phyloP scores from a whole-genome alignment of 30 jellyfish, hydroid and myxozoan species.

The Phacellophora camtschatica region DNA sequence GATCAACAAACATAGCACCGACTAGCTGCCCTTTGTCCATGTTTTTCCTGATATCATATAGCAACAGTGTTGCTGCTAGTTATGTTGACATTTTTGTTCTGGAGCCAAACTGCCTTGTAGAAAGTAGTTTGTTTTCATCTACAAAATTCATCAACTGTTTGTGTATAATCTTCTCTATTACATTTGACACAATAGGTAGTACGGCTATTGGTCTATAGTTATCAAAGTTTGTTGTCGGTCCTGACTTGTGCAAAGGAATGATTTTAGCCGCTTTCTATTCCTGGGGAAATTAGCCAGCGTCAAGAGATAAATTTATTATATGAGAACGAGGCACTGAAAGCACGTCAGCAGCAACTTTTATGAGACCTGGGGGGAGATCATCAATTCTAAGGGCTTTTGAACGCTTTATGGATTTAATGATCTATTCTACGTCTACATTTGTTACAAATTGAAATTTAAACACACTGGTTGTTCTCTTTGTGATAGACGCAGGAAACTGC shows the following conservation, averaged over 20 bases:
- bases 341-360: constrained; percentile 42
- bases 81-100: constrained; percentile 37
- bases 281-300: constrained; percentile 37
- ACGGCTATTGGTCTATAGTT: constrained; percentile 62
- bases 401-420: constrained; percentile 14
- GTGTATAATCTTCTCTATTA: constrained; percentile 39
- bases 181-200: constrained; percentile 30
- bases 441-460: no score
- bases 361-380: constrained; percentile 50
- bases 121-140: constrained; percentile 34
- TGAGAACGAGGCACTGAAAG: no score
- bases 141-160: constrained; percentile 17
- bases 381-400: constrained; percentile 26
- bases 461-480: no score
- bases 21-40: constrained; percentile 51
- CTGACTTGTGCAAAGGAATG: constrained; percentile 47
- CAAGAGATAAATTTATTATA: no score
- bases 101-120: constrained; percentile 57
- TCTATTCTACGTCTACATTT: no score
- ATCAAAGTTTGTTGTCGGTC: constrained; percentile 29
- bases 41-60: no score
- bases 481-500: no score
- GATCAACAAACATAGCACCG: constrained; percentile 61
- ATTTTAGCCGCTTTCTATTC: constrained; percentile 48
- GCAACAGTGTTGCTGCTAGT: constrained; percentile 55